A percentile compares a stretch with the other conserved stretches of the same genome.
phyloP scores from a whole-genome alignment of 2,113 vertebrate species.

The Ancistrus triradiatus region DNA sequence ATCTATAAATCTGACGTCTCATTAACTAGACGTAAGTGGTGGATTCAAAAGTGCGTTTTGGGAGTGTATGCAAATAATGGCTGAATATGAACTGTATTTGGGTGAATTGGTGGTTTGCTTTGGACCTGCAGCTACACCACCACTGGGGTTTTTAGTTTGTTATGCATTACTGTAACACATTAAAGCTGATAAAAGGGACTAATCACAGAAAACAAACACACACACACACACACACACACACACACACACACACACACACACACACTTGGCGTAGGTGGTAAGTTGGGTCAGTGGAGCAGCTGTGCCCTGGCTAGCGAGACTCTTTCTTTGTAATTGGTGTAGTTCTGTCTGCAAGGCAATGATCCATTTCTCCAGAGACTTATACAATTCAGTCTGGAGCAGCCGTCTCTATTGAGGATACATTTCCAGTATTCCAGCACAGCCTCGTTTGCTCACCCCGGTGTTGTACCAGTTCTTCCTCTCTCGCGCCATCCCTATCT shows the following conservation, averaged over 20 bases:
- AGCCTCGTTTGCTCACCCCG: slow-evolving; percentile 34
- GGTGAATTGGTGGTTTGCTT: too few species aligned
- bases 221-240: not conserved
- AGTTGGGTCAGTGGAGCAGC: slow-evolving; percentile 20
- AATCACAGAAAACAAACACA: not conserved
- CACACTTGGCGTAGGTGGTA: not conserved
- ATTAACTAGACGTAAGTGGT: too few species aligned
- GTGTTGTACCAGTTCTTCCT: slow-evolving; percentile 29
- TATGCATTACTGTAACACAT: not conserved
- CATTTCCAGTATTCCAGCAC: slow-evolving; percentile 35
- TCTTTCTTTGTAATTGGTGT: slow-evolving; percentile 38
- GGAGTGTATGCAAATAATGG: too few species aligned
- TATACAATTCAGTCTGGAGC: slow-evolving; percentile 46
- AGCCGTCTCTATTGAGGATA: slow-evolving; percentile 29
- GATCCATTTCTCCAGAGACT: slow-evolving; percentile 42
- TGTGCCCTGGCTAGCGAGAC: slow-evolving; percentile 22
- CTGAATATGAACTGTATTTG: too few species aligned
- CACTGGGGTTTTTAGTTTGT: too few species aligned
- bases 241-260: slow-evolving; percentile 4
- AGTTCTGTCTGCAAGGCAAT: slow-evolving; percentile 25
- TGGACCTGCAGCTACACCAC: too few species aligned
- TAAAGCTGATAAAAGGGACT: not conserved
- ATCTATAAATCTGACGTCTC: too few species aligned
- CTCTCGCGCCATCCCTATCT: slow-evolving; percentile 7
- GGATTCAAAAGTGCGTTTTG: too few species aligned